Evolutionary conservation across 2,113 vertebrate species (phyloP).

Genomic region (Columba janthina): DNA sequence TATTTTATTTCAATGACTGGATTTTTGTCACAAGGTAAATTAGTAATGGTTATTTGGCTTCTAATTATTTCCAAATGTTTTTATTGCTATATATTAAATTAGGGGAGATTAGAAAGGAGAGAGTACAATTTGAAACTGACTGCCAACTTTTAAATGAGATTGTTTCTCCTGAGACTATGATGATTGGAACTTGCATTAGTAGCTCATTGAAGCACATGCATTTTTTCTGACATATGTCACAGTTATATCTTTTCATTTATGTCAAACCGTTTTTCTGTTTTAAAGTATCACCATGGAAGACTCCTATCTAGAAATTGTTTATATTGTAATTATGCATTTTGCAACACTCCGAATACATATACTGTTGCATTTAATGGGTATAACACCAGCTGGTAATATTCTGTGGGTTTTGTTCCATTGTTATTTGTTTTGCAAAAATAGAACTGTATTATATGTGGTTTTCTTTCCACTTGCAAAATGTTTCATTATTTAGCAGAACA

Average conservation of each 20-base stretch:
- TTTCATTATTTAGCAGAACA: slow-evolving; percentile 13
- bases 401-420: background rate
- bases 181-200: slow-evolving; percentile 48
- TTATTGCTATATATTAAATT: slow-evolving; percentile 45
- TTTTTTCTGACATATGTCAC: slow-evolving; percentile 36
- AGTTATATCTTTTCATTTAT: slow-evolving; percentile 9
- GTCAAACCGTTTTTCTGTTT: slow-evolving; percentile 1
- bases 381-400: background rate
- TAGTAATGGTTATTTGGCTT: slow-evolving; percentile 28
- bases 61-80: slow-evolving; percentile 56
- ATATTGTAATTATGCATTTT: slow-evolving; percentile 4
- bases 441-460: background rate
- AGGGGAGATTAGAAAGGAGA: background rate
- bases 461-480: background rate
- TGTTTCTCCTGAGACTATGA: slow-evolving; percentile 45
- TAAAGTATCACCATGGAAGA: background rate
- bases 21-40: slow-evolving; percentile 20
- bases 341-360: background rate
- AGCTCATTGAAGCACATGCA: slow-evolving; percentile 29
- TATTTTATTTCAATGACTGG: background rate
- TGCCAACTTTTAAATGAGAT: slow-evolving; percentile 71
- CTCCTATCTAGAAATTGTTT: slow-evolving; percentile 11
- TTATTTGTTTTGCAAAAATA: background rate
- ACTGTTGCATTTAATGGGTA: background rate
- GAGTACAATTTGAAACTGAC: background rate